Evolutionary conservation across 2,888 invertebrate species (phyloP).

Genomic region (Eupithecia tripunctaria): DNA sequence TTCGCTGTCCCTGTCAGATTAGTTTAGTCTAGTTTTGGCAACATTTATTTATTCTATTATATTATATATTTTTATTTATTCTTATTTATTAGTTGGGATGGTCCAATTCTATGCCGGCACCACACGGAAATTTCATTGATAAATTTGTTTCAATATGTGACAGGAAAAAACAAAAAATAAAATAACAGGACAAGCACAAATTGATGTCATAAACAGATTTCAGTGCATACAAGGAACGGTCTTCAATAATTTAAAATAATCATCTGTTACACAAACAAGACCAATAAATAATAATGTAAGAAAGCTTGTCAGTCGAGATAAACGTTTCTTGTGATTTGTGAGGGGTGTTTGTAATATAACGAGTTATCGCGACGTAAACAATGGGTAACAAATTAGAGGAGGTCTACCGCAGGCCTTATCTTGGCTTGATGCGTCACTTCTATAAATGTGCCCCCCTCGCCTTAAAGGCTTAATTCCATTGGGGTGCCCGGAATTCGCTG

Average conservation of each 20-base stretch:
- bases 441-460: slow-evolving; percentile 53
- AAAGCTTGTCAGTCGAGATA: slow-evolving; percentile 40
- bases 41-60: too few species aligned
- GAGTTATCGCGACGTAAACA: slow-evolving; percentile 68
- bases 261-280: slow-evolving; percentile 34
- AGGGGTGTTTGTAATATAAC: slow-evolving; percentile 56
- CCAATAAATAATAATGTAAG: slow-evolving; percentile 43
- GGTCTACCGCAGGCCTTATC: slow-evolving; percentile 64
- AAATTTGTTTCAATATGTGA: not conserved
- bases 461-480: slow-evolving; percentile 60
- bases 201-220: slow-evolving; percentile 3
- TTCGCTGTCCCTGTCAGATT: too few species aligned
- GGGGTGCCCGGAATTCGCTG: slow-evolving; percentile 48
- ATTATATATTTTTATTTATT: too few species aligned
- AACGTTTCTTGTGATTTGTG: slow-evolving; percentile 47
- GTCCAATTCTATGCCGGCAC: too few species aligned
- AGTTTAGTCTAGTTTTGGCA: too few species aligned
- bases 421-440: slow-evolving; percentile 52
- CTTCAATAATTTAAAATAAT: slow-evolving; percentile 13
- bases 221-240: not conserved
- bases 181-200: too few species aligned
- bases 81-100: too few species aligned
- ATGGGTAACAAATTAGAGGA: slow-evolving; percentile 75
- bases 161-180: not conserved
- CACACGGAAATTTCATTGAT: too few species aligned